Evolutionary conservation across 35 echinoderm and acorn worm genomes (phyloP).

Genomic region (Amphiura filiformis): DNA sequence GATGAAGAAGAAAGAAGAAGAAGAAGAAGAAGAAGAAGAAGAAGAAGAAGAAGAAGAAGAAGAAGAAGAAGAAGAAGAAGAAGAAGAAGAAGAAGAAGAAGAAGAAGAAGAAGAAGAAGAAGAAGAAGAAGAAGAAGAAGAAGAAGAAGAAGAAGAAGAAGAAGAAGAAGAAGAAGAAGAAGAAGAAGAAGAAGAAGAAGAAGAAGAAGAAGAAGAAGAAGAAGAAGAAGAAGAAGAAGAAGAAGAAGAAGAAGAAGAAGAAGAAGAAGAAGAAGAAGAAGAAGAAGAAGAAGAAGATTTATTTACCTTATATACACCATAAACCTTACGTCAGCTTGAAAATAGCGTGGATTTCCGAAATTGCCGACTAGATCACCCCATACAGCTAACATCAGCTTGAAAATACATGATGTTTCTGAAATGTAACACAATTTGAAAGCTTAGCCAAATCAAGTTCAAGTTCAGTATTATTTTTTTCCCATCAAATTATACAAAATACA

Average conservation of each 20-base stretch:
- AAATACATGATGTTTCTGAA: not conserved
- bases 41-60: conserved; percentile 23
- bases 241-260: conserved; percentile 33
- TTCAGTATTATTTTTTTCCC: too few species aligned
- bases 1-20: conserved; percentile 17
- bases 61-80: conserved; percentile 27
- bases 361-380: not conserved
- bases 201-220: conserved; percentile 24
- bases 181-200: conserved; percentile 4
- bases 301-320: not conserved
- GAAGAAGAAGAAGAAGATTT: conserved; percentile 52
- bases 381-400: not conserved
- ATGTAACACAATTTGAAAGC: too few species aligned
- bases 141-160: conserved; percentile 19
- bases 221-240: conserved; percentile 20
- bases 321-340: not conserved
- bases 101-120: conserved; percentile 33
- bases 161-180: conserved; percentile 1
- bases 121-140: conserved; percentile 19
- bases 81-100: conserved; percentile 46
- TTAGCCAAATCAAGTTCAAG: too few species aligned
- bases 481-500: too few species aligned
- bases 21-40: conserved; percentile 21
- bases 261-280: conserved; percentile 48
- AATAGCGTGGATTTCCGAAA: not conserved